Evolutionary conservation across 2,888 invertebrate genomes (phyloP).

Genomic region (Ptychoptera contaminata): DNA sequence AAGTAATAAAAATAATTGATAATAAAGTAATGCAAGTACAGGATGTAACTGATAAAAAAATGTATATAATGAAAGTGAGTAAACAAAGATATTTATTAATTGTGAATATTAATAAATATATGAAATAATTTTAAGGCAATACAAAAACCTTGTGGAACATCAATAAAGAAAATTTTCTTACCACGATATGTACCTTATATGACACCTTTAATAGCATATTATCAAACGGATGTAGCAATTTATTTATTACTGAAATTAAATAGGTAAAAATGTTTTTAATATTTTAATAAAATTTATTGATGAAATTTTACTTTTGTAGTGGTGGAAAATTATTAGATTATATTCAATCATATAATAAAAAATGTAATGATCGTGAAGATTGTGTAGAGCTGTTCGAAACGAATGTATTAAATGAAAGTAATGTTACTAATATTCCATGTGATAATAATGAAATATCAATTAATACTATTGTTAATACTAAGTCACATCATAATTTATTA

Average conservation of each 20-base stretch:
- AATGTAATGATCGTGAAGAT: not conserved
- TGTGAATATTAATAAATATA: not conserved
- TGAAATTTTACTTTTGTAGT: constrained; percentile 8
- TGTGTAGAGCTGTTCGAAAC: too few species aligned
- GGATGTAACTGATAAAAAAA: constrained; percentile 25
- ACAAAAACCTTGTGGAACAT: constrained; percentile 3
- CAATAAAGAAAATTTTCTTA: constrained; percentile 21
- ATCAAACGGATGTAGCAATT: constrained; percentile 28
- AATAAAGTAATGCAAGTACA: constrained; percentile 27
- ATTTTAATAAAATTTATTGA: not conserved
- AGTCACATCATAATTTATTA: not conserved
- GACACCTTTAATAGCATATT: constrained; percentile 25
- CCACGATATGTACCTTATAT: constrained; percentile 29
- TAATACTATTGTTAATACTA: too few species aligned
- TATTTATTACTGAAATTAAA: constrained; percentile 26
- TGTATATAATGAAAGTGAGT: constrained; percentile 28
- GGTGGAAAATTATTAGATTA: constrained; percentile 27
- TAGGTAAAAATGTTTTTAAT: constrained; percentile 6
- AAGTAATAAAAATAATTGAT: constrained; percentile 24
- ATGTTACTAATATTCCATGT: too few species aligned
- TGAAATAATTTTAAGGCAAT: constrained; percentile 1
- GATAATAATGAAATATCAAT: too few species aligned
- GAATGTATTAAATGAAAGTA: too few species aligned
- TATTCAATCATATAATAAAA: constrained; percentile 14
- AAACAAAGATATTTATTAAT: not conserved